Conservation (phyloP, 1,140 invertebrate genomes). For the Apolygus lucorum region DNA sequence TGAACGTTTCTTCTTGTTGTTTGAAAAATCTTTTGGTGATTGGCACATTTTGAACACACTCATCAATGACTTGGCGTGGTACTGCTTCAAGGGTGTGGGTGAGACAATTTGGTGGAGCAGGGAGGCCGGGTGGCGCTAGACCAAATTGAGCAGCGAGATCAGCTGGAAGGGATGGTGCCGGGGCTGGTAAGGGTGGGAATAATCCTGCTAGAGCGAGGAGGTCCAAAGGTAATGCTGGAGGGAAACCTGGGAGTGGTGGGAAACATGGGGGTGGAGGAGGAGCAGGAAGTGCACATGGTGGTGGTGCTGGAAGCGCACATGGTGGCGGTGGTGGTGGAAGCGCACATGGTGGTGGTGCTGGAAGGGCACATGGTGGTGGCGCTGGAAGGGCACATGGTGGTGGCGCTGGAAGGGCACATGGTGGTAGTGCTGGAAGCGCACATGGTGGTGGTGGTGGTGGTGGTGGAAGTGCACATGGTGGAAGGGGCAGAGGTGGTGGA, state of each 20-base stretch:
- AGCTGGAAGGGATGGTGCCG: background rate
- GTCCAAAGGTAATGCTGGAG: background rate
- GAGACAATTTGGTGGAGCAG: background rate
- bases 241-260: background rate
- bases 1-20: conserved; percentile 17
- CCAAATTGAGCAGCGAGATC: background rate
- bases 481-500: background rate
- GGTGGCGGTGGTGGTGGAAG: background rate
- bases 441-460: background rate
- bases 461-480: background rate
- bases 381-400: background rate
- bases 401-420: background rate
- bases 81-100: conserved; percentile 17
- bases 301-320: background rate
- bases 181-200: too few species aligned
- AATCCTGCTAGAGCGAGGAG: background rate
- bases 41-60: conserved; percentile 23
- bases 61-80: conserved; percentile 21
- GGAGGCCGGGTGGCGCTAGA: background rate
- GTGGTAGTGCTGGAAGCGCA: background rate
- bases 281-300: background rate
- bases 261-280: background rate
- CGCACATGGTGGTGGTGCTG: background rate
- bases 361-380: background rate
- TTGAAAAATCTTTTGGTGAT: conserved; percentile 12